phyloP scores from a whole-genome alignment of 2,113 vertebrate genomes.

The Leptobrachium leishanense region DNA sequence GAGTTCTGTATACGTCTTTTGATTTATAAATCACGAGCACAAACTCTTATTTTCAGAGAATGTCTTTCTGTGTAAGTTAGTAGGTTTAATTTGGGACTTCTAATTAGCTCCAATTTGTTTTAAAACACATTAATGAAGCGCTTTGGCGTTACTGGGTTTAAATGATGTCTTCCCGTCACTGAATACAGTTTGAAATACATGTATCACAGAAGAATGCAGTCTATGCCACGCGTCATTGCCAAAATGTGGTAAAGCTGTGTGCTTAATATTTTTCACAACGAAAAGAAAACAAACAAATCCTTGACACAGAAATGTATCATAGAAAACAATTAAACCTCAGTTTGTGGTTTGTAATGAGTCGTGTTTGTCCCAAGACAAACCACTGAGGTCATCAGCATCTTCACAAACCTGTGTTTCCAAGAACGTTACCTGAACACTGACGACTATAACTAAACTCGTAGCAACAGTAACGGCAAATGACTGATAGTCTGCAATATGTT shows the following conservation, averaged over 20 bases:
- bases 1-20: too few relatives aligned
- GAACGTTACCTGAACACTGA: slow-evolving; percentile 76
- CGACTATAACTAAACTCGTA: slow-evolving; percentile 80
- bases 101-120: neutral
- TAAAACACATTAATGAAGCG: neutral
- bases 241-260: neutral
- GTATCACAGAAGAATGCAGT: too few relatives aligned
- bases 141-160: neutral
- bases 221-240: neutral
- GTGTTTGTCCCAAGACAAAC: too few relatives aligned
- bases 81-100: neutral
- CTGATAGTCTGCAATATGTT: slow-evolving; percentile 74
- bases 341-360: neutral
- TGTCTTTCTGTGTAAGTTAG: neutral
- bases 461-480: slow-evolving; percentile 79
- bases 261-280: neutral
- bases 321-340: neutral
- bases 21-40: too few relatives aligned
- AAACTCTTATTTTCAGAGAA: neutral
- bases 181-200: neutral
- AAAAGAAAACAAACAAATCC: neutral
- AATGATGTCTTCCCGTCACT: neutral
- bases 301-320: neutral
- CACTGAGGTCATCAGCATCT: neutral
- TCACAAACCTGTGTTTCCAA: neutral